Percentiles rank a stretch among this genome's conserved stretches.
Evolutionary conservation across 2,797 vertebrate genomes (phyloP).

Genomic region (Hemitrygon akajei): DNA sequence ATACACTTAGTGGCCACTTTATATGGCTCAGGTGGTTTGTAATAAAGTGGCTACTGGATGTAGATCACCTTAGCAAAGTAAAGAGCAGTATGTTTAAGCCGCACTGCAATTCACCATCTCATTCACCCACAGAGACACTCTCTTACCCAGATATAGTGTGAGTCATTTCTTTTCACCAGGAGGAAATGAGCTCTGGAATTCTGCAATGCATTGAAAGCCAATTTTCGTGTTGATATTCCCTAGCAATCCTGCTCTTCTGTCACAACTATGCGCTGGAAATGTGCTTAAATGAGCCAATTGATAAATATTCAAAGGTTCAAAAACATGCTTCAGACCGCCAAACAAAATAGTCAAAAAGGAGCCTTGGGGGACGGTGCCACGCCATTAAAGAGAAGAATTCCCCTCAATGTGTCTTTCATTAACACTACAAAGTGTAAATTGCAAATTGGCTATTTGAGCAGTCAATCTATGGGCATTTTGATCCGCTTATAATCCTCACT

Average conservation of each 20-base stretch:
- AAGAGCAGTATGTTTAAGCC: not conserved
- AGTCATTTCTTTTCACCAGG: not conserved
- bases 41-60: too few relatives aligned
- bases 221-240: slow-evolving; percentile 25
- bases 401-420: slow-evolving; percentile 28
- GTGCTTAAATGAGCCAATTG: slow-evolving; percentile 28
- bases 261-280: slow-evolving; percentile 23
- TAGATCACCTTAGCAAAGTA: too few relatives aligned
- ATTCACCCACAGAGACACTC: not conserved
- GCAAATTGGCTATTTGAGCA: slow-evolving; percentile 34
- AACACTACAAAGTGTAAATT: slow-evolving; percentile 32
- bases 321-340: slow-evolving; percentile 26
- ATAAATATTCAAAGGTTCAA: slow-evolving; percentile 32
- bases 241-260: slow-evolving; percentile 16
- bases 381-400: slow-evolving; percentile 16
- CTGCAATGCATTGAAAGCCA: not conserved
- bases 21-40: too few relatives aligned
- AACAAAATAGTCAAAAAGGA: slow-evolving; percentile 20
- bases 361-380: not conserved
- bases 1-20: too few relatives aligned
- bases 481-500: not conserved
- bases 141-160: slow-evolving; percentile 10
- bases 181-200: slow-evolving; percentile 18
- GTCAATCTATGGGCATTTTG: not conserved
- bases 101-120: not conserved